Percentiles rank a stretch among this genome's conserved stretches.
phyloP scores from a whole-genome alignment of 2,797 vertebrate genomes.

The Ciconia nigra region DNA sequence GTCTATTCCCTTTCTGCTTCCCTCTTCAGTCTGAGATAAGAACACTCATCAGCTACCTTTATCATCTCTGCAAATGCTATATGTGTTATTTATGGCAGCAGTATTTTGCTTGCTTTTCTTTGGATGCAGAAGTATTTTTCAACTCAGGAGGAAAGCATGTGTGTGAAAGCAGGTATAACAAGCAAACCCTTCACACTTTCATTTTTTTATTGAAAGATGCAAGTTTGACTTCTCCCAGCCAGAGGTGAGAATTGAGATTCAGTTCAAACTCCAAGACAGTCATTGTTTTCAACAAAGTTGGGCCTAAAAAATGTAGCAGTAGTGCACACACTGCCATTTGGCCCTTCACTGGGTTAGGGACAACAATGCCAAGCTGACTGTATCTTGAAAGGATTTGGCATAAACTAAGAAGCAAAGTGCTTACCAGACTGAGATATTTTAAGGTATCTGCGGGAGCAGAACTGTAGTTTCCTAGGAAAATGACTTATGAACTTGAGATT shows the following conservation, averaged over 20 bases:
- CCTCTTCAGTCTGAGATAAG: not conserved
- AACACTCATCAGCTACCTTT: not conserved
- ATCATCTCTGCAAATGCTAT: not conserved
- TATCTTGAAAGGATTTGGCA: not conserved
- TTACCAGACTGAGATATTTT: not conserved
- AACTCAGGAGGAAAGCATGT: rapidly evolving
- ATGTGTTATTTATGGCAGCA: rapidly evolving
- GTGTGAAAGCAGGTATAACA: not conserved
- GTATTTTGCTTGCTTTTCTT: not conserved
- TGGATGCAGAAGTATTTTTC: not conserved
- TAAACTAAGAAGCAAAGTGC: not conserved
- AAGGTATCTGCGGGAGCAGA: not conserved
- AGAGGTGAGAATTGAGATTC: not conserved
- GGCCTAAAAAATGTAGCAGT: not conserved
- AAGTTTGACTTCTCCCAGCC: not conserved
- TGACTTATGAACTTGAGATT: not conserved
- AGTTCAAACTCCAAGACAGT: not conserved
- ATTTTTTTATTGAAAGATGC: not conserved
- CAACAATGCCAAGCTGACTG: not conserved
- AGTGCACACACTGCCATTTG: not conserved
- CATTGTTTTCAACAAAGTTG: not conserved
- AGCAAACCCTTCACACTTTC: not conserved
- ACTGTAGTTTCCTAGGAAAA: not conserved
- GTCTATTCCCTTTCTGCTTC: not conserved
- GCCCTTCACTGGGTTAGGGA: not conserved